Evolutionary conservation across 2,888 invertebrate genomes (phyloP), one percentile per base, ranked within the genome.

Genomic region (Drosophila leonis): DNA sequence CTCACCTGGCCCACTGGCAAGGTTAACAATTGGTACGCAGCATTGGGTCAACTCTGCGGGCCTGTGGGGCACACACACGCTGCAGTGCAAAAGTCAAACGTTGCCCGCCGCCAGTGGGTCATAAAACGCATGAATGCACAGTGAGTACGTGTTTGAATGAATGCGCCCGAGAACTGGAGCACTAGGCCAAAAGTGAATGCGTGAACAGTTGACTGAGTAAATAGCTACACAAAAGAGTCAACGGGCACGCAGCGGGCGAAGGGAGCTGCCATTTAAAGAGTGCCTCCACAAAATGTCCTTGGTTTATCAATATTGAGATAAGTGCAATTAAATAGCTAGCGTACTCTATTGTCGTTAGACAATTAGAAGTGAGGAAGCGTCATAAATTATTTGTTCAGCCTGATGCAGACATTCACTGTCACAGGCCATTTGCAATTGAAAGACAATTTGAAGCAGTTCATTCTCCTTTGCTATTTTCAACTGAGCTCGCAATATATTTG

Each of bases 91-190:
- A 66, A 80, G 61, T 74, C 67, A 59, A 62, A 70, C 60, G 52
- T 42, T 48, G 35, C 48, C 52, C 18, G 70, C 54, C 24, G 70
- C 35, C 69, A 55, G 65, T 71, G 78, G 78, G 71, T 65, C 83
- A 80, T 83, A 66, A 80, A 80, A 71, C 63, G 77, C 70, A 70
- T 80, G 77, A 83, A 83, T 80, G 83, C 83, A 56, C 80, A 80
- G 66, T 62, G 77, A 83, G 80, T 77, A 65, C 65, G 77, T 65
- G 65, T 80, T 73, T 82, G 76, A 80, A 65, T 82, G 78, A 80
- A 83, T 75, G 81, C 72, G 65, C 65, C 69, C 20, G 31, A 42
- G 46, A 68, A 51, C 55, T 35, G 56, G 44, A 41, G 29, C 66
- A 62, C 46, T 18, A 57, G 52, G 42, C 60, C 60, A 51, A 67